A percentile compares a stretch with the other conserved stretches of the same genome.
phyloP scores from a whole-genome alignment of 2,113 vertebrate species.

The Pantherophis guttatus region DNA sequence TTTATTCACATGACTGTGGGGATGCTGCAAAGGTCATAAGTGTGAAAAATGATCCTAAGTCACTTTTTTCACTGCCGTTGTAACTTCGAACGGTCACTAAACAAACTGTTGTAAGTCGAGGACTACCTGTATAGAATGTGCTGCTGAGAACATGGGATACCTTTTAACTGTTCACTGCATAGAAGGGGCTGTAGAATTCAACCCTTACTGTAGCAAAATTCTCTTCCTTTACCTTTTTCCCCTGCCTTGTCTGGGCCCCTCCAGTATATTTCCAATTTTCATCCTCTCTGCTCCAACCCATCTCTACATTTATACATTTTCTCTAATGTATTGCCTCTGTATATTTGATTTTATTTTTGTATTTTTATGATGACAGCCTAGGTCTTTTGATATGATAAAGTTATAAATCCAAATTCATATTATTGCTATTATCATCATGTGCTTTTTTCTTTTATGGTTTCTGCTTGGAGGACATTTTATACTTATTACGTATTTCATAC shows the following conservation, averaged over 20 bases:
- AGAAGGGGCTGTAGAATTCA: background rate
- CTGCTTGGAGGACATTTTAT: background rate
- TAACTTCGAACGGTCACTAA: too few species aligned
- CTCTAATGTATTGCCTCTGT: background rate
- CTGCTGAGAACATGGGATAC: background rate
- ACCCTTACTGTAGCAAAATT: background rate
- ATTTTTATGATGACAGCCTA: background rate
- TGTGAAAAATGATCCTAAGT: too few species aligned
- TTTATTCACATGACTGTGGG: too few species aligned
- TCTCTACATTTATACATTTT: background rate
- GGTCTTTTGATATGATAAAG: background rate
- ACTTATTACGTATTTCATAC: background rate
- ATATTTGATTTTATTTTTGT: background rate
- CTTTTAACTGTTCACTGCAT: background rate
- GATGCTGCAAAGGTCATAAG: too few species aligned
- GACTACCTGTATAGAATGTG: background rate
- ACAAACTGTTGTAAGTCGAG: too few species aligned
- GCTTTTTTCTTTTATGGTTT: background rate
- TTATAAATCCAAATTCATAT: background rate
- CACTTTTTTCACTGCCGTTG: too few species aligned
- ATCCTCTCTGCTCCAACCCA: background rate
- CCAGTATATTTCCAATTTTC: background rate
- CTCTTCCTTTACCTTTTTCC: background rate
- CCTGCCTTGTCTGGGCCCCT: background rate
- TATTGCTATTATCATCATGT: background rate